Conservation (phyloP, 2,797 vertebrate species). For the Muscicapa comitata region DNA sequence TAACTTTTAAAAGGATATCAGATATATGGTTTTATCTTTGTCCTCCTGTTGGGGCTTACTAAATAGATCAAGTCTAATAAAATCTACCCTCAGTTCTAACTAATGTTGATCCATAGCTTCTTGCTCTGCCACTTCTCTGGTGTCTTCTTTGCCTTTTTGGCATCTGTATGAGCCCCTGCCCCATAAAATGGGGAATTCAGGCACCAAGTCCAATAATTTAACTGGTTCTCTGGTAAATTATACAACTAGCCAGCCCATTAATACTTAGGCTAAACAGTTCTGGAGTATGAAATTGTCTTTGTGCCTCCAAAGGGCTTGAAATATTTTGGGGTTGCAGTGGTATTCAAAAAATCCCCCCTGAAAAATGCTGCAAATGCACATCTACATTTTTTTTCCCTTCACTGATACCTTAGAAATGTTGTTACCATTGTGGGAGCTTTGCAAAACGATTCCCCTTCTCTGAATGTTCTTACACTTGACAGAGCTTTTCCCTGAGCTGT, state of each 20-base stretch:
- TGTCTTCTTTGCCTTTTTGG: not conserved
- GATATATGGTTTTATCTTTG: not conserved
- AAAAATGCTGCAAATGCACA: not conserved
- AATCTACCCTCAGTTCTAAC: not conserved
- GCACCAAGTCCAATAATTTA: not conserved
- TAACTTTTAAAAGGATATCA: not conserved
- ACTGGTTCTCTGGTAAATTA: not conserved
- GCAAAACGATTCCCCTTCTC: not conserved
- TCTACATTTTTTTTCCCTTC: not conserved
- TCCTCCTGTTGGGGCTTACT: not conserved
- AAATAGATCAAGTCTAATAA: not conserved
- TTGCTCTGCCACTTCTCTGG: not conserved
- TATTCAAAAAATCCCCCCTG: not conserved
- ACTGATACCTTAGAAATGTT: not conserved
- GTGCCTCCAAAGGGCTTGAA: not conserved
- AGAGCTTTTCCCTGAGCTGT: constrained; percentile 24
- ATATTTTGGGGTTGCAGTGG: not conserved
- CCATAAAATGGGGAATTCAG: not conserved
- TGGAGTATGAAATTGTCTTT: not conserved
- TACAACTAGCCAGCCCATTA: not conserved
- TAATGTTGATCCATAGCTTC: not conserved
- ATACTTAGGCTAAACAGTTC: not conserved
- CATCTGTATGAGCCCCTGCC: not conserved
- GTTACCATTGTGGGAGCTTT: not conserved
- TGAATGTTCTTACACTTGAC: not conserved